Base-by-base conservation (phyloP, 2,888 invertebrate species). In the Ditylenchus weischeri region DNA sequence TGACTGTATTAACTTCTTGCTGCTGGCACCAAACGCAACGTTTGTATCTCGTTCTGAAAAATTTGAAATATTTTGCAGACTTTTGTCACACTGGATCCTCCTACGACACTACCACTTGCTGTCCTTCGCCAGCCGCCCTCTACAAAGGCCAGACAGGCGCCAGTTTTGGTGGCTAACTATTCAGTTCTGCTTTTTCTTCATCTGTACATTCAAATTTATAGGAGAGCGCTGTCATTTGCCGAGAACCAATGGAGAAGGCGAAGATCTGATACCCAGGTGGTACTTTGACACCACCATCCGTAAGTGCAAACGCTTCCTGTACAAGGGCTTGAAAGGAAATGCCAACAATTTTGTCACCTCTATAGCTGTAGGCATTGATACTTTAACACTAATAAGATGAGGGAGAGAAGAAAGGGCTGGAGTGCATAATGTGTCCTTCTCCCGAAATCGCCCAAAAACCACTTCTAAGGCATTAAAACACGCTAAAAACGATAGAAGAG, bases 301-400 rank as follows among this genome's bases (percentile, higher is more conserved):
- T 6, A 68, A 75, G 60, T 81, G 81, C 72, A 77, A 79, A 59
- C 69, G 79, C 36, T 80, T 80, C 64, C 69, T 80, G 29, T 80
- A 80, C 73, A 79, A 78, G 71, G 81, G 81, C 38, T 73, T 79
- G 61, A 73, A 76, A 18, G 81, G 81, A 62, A 81, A 80, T 59
- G 72, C 76, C 57, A 81, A 81, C 73, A 81, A 81, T 61, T 81
- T 82, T 70, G 74, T 81, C 64, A 78, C 79, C 1, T 75, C 73
- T 66, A 61, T 65, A n/a, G n/a, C n/a, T n/a, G n/a, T n/a, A n/a
- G n/a, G n/a, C n/a, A n/a, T n/a, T n/a, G n/a, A n/a, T n/a, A n/a
- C n/a, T n/a, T n/a, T n/a, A n/a, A n/a, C n/a, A n/a, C n/a, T n/a
- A n/a, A n/a, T n/a, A n/a, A n/a, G n/a, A n/a, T n/a, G n/a, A n/a